Conservation (phyloP, 2,797 vertebrate species). For the Carcharodon carcharias region DNA sequence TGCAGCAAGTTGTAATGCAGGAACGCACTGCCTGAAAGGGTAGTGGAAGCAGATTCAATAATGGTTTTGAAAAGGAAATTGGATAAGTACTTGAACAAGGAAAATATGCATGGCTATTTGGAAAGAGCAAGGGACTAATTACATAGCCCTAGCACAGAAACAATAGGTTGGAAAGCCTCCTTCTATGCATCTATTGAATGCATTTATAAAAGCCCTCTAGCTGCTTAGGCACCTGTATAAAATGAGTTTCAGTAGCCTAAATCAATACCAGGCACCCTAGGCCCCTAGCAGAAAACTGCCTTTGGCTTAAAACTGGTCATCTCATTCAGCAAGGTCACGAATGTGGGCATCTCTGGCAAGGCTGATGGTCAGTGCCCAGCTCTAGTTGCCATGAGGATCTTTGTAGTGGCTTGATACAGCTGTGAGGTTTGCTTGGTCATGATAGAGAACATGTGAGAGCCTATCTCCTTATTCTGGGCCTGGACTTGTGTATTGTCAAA, state of each 20-base stretch:
- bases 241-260: neutral
- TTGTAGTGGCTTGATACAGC: neutral
- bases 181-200: too few species aligned
- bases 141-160: too few species aligned
- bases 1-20: neutral
- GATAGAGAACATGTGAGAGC: neutral
- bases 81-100: too few species aligned
- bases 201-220: neutral
- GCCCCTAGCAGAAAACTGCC: neutral
- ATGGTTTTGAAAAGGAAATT: neutral
- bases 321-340: neutral
- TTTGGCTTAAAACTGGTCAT: neutral
- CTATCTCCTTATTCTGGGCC: too few species aligned
- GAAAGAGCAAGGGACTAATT: too few species aligned
- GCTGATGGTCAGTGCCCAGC: neutral
- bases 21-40: neutral
- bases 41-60: neutral
- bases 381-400: neutral
- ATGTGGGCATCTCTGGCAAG: too few species aligned
- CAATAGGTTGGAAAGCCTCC: too few species aligned
- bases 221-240: neutral
- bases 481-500: too few species aligned
- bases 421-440: neutral
- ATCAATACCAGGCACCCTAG: neutral
- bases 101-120: too few species aligned